A percentile compares a stretch with the other conserved stretches of the same genome.
Evolutionary conservation across 2,888 invertebrate species (phyloP).

Genomic region (Lamellibrachia satsuma): DNA sequence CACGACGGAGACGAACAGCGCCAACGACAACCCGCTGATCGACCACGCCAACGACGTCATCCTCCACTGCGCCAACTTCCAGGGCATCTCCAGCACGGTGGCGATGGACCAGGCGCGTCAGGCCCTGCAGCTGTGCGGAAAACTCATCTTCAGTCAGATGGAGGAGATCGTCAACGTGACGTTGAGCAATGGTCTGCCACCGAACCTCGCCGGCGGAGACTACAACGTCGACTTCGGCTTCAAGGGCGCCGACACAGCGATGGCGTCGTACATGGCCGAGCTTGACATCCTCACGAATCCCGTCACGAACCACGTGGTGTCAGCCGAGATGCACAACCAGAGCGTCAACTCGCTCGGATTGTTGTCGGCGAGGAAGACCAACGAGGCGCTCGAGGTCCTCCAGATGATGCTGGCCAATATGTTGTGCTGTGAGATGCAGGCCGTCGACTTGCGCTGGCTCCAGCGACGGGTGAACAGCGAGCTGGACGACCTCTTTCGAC

Average conservation of each 20-base stretch:
- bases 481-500: neutral
- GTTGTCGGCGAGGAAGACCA: slow-evolving; percentile 40
- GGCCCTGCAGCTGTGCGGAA: slow-evolving; percentile 47
- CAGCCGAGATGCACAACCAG: slow-evolving; percentile 52
- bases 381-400: slow-evolving; percentile 40
- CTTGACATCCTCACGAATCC: slow-evolving; percentile 45
- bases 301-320: slow-evolving; percentile 48
- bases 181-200: slow-evolving; percentile 46
- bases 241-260: slow-evolving; percentile 48
- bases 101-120: slow-evolving; percentile 50
- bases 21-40: slow-evolving; percentile 47
- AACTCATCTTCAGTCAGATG: slow-evolving; percentile 49
- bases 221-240: slow-evolving; percentile 46
- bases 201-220: slow-evolving; percentile 47
- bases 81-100: slow-evolving; percentile 40
- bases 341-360: slow-evolving; percentile 49
- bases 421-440: slow-evolving; percentile 38
- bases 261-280: slow-evolving; percentile 49
- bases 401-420: slow-evolving; percentile 48
- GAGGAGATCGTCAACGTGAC: slow-evolving; percentile 46
- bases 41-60: slow-evolving; percentile 39
- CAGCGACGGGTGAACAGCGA: slow-evolving; percentile 23
- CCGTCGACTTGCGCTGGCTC: slow-evolving; percentile 44
- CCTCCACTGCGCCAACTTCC: slow-evolving; percentile 47
- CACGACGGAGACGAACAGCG: slow-evolving; percentile 42